Evolutionary conservation across 2,888 invertebrate species (phyloP).

Genomic region (Lycia hirtaria): DNA sequence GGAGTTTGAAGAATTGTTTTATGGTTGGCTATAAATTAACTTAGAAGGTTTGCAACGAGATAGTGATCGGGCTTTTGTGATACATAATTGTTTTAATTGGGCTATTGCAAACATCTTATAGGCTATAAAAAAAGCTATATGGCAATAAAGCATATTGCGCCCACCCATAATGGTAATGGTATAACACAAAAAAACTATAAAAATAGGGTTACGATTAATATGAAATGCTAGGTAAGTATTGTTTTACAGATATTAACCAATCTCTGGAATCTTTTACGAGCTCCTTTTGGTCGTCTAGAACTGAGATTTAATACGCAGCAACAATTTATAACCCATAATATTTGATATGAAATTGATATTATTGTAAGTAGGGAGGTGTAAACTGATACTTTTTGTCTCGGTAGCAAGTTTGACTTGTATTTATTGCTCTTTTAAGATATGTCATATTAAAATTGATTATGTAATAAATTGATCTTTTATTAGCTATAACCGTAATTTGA

Average conservation of each 20-base stretch:
- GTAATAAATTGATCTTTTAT: constrained; percentile 4
- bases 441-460: constrained; percentile 27
- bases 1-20: constrained; percentile 81
- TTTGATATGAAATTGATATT: constrained; percentile 60
- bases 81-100: constrained; percentile 55
- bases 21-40: constrained; percentile 76
- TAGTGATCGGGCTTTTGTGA: constrained; percentile 55
- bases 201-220: not conserved
- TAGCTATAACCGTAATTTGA: not conserved
- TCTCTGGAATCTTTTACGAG: constrained; percentile 24
- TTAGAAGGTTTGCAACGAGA: constrained; percentile 52
- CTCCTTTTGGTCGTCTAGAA: constrained; percentile 23
- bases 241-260: constrained; percentile 25
- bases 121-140: constrained; percentile 1
- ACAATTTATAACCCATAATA: constrained; percentile 29
- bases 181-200: constrained; percentile 4
- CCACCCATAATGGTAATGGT: constrained; percentile 12
- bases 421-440: constrained; percentile 32
- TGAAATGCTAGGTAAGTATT: constrained; percentile 15
- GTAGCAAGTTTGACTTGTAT: constrained; percentile 55
- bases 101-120: constrained; percentile 1
- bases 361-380: constrained; percentile 60
- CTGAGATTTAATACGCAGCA: constrained; percentile 26
- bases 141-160: not conserved
- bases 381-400: constrained; percentile 63